Conservation (phyloP, 2,797 vertebrate species). For the Channa striata region DNA sequence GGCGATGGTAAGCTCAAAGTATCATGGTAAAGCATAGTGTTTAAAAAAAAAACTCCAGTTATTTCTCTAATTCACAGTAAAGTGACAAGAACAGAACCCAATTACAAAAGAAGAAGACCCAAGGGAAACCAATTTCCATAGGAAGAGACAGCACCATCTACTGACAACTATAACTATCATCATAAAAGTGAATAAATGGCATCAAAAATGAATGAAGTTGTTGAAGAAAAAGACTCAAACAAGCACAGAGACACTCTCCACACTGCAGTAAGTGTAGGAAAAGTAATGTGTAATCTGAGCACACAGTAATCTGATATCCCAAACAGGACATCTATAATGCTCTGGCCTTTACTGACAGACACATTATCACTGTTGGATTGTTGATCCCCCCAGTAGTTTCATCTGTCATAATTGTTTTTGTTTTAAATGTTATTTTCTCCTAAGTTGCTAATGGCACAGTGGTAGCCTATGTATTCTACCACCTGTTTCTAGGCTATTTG, state of each 20-base stretch:
- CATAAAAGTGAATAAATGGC: neutral
- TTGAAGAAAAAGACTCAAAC: neutral
- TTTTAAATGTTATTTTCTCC: conserved; percentile 67
- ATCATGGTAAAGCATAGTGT: neutral
- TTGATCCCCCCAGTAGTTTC: conserved; percentile 21
- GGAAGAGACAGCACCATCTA: conserved; percentile 34
- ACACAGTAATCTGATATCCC: neutral
- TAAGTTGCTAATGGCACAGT: conserved; percentile 55
- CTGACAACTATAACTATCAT: neutral
- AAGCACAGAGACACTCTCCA: neutral
- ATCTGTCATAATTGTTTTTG: conserved; percentile 20
- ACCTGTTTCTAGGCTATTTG: conserved; percentile 79
- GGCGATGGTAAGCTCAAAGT: neutral
- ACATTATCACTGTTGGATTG: neutral
- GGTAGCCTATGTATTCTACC: conserved; percentile 47
- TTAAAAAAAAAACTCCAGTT: neutral
- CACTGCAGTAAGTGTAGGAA: neutral
- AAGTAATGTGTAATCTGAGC: neutral
- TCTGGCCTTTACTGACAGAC: conserved; percentile 24
- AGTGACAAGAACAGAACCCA: neutral
- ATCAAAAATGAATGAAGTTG: conserved; percentile 6
- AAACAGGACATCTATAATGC: neutral
- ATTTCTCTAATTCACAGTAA: neutral
- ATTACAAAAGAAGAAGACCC: too few species aligned
- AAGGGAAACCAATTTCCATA: neutral